Base-by-base conservation (phyloP, 2,888 invertebrate genomes). In the Andrena trimmerana region DNA sequence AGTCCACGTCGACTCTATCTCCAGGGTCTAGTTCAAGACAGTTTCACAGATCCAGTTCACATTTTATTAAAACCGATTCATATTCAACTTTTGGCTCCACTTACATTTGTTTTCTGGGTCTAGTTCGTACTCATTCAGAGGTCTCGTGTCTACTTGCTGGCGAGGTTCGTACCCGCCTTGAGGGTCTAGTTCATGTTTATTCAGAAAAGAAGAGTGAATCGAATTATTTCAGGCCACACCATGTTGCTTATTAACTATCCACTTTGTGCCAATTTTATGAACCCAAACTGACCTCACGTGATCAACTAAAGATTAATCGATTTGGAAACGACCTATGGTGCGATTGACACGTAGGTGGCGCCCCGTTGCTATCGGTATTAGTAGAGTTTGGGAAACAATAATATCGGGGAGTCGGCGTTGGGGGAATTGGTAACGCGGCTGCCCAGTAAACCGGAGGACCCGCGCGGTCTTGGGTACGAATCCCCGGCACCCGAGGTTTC, bases 41-140 rank as follows among this genome's bases (percentile, higher is more conserved):
- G 57, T 36, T 16, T 36, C 36, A 27, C 36, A 36, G 24, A 54
- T 68, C 27, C 31, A 69, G 68, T 69, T 69, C 54, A 42, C 27
- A 57, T 57, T 57, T 57, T 27, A 57, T 57, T 57, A 57, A 57
- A 13, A 57, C 27, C 24, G 57, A 24, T 8, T 57, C 57, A 27
- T 27, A 27, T 57, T 24, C 10, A 57, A 27, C 57, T 57, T 57
- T 57, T 57, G 57, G 27, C 57, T 57, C 24, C 57, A 57, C 24
- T 24, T 27, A 1, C 57, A 27, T 57, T 27, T 27, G 24, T 27
- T 27, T 57, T 24, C 57, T 57, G 57, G 57, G 57, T 57, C 57
- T 57, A 57, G 27, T 57, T 57, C 57, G 24, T 57, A 27, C 57
- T 57, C 57, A 27, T 57, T 24, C 24, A 57, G 24, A 57, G 10